Evolutionary conservation across 2,888 invertebrate genomes (phyloP).

Genomic region (Gryllus longicercus): DNA sequence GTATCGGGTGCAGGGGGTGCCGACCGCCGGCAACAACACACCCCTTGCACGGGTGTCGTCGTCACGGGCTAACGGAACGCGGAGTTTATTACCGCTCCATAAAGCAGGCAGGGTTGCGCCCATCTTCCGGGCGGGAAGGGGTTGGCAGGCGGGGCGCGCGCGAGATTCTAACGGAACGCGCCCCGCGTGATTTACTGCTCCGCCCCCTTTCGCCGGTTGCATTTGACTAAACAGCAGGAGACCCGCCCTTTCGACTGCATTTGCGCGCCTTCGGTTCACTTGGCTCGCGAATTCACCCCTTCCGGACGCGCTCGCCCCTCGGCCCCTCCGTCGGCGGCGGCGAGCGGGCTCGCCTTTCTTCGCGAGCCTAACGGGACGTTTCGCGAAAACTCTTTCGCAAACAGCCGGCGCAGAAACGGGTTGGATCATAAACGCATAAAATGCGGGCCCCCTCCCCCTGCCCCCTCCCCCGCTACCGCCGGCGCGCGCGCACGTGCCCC

Average conservation of each 20-base stretch:
- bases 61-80: not conserved
- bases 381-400: not conserved
- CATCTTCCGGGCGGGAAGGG: not conserved
- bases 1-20: not conserved
- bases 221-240: not conserved
- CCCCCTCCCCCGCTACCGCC: not conserved
- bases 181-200: not conserved
- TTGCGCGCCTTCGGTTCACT: not conserved
- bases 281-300: not conserved
- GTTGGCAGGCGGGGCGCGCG: not conserved
- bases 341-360: not conserved
- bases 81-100: not conserved
- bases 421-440: constrained; percentile 17
- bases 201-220: not conserved
- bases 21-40: not conserved
- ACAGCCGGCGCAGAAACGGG: not conserved
- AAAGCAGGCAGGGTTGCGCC: not conserved
- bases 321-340: not conserved
- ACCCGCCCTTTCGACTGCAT: too few species aligned
- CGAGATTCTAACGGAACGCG: not conserved
- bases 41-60: not conserved
- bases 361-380: not conserved
- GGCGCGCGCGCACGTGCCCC: too few species aligned
- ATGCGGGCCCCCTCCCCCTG: not conserved
- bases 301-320: not conserved